Evolutionary conservation across 2,888 invertebrate genomes (phyloP), one percentile per base, ranked within the genome.

Genomic region (Calameuta pallipes): DNA sequence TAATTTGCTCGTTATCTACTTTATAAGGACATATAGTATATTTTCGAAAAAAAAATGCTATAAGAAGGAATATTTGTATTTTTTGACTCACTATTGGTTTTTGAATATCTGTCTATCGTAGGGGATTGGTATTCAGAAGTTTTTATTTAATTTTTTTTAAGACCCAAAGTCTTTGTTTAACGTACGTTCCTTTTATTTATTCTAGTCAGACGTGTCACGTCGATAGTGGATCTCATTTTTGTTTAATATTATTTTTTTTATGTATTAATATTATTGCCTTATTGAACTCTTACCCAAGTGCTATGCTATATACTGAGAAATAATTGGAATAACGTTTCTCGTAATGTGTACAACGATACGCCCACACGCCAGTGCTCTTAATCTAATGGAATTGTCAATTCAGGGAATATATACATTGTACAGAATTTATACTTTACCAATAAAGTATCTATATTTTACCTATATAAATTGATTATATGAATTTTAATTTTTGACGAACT

Each of bases 1-100:
- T 82, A 81, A 80, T 79, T 73, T 73, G 73, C 73, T 90, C 89
- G 90, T 90, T 90, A 90, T 87, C 88, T 90, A 90, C 88, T 90
- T 89, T 90, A 80, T 90, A 90, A 90, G 90, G 87, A 82, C 87
- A 86, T 86, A 86, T 85, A 87, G 85, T 90, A 89, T 89, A 86
- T 82, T 37, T 36, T 41, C 76, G 75, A 76, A 76, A 56, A 41
- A 41, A 56, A 56, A 23, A 9, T 23, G 23, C 56, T 23, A 56
- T 2, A 23, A 15, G 23, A 9, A 56, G 23, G 56, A 56, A 23
- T 30, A 15, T 71, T 71, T 71, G 11, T 71, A 71, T 71, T 71
- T 23, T 71, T 71, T 71, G 11, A 56, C 56, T 56, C 56, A 23
- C 9, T 56, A 56, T 23, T 23, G 9, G 23, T 56, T 56, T 56